These are phyloP conservation scores for Rousettus madagascariensis DNA, from an alignment of 2,797 vertebrate species.

Conservation along the genomic window DNA sequence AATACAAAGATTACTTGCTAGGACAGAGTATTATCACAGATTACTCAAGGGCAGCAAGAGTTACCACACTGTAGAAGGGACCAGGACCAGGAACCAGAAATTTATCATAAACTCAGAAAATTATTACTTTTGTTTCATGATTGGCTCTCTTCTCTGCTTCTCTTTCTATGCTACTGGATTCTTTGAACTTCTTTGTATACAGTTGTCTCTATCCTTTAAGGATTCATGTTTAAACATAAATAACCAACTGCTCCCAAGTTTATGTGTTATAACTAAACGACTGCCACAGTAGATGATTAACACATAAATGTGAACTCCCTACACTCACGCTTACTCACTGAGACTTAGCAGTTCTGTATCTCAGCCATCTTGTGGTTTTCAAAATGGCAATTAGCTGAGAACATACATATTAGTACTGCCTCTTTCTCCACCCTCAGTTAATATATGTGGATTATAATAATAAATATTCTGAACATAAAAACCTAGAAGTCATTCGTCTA, in stretches of 20 bases:
- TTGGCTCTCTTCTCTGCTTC: not conserved
- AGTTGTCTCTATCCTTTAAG: not conserved
- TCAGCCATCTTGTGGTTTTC: not conserved
- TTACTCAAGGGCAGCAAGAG: not conserved
- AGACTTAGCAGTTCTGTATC: not conserved
- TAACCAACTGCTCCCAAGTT: not conserved
- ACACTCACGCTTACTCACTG: not conserved
- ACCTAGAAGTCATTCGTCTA: not conserved
- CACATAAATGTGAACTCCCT: not conserved
- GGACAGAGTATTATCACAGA: not conserved
- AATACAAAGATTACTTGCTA: not conserved
- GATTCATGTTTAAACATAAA: not conserved
- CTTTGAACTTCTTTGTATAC: not conserved
- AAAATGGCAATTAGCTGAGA: not conserved
- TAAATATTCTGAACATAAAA: not conserved
- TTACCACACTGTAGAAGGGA: not conserved
- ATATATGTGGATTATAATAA: not conserved
- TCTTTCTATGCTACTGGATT: not conserved
- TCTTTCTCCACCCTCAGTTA: not conserved
- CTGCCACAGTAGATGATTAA: not conserved
- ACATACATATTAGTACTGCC: not conserved
- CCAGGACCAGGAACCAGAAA: not conserved
- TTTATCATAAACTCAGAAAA: not conserved
- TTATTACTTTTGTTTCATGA: not conserved
- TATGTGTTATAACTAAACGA: not conserved